Percentiles rank a stretch among this genome's conserved stretches.
phyloP scores from a whole-genome alignment of 2,888 invertebrate genomes.

The Omphaloscelis lunosa region DNA sequence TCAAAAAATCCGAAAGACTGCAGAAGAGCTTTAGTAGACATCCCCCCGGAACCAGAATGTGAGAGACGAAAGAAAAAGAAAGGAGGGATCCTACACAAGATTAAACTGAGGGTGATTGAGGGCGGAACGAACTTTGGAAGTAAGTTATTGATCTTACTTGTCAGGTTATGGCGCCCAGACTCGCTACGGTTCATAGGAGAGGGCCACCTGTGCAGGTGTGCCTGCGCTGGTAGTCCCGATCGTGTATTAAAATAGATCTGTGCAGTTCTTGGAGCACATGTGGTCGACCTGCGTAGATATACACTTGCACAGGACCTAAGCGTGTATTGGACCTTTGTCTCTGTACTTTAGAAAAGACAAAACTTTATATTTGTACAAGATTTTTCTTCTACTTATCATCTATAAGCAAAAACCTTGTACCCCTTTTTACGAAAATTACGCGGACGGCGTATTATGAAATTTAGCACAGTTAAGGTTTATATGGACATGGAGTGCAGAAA shows the following conservation, averaged over 20 bases:
- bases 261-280: not conserved
- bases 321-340: no score
- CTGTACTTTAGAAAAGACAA: no score
- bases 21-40: slow-evolving; percentile 80
- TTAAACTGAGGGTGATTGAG: slow-evolving; percentile 83
- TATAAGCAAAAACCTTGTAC: no score
- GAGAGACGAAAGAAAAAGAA: slow-evolving; percentile 75
- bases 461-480: no score
- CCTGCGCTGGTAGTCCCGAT: not conserved
- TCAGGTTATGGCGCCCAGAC: not conserved
- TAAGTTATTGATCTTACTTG: slow-evolving; percentile 69
- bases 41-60: slow-evolving; percentile 76
- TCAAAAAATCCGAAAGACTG: slow-evolving; percentile 70
- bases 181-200: not conserved
- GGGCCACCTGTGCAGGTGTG: not conserved
- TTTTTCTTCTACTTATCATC: no score
- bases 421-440: no score
- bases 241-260: not conserved
- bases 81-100: slow-evolving; percentile 81
- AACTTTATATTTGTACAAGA: no score
- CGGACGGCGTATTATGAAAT: no score
- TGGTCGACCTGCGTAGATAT: not conserved
- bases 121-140: slow-evolving; percentile 88
- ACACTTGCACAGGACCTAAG: no score
- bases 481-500: no score